Evolutionary conservation across 2,113 vertebrate species (phyloP), one percentile per base, ranked within the genome.

Genomic region (Thymallus thymallus): DNA sequence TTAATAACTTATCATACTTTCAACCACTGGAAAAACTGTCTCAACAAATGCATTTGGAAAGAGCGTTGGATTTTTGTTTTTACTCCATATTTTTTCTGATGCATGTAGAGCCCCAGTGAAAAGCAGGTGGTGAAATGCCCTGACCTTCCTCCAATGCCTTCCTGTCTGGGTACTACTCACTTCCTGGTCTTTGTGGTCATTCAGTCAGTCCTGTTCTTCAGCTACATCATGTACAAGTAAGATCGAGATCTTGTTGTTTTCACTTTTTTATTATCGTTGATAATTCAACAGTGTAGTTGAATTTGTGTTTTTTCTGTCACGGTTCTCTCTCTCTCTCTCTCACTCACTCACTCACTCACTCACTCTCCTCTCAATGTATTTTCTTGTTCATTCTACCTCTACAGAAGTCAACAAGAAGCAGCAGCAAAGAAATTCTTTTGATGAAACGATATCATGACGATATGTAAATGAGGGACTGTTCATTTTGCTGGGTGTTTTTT

Each of bases 381-480:
- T 41, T 10, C 9, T 41, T 55, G 23, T 72, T 4, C 4, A 16
- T 63, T 69, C 23, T 86, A 68, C 35, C 9, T 62, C 64, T 71
- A 76, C 77, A 99, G 98, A 91, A 96, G 92, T 93, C 97, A 98
- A 84, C 96, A 98, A 88, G 98, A 99, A 96, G 97, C 97, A 88
- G 97, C 97, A 66, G 97, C 98, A 61, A 99, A 99, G 91, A 99
- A 98, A 87, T 99, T 99, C 94, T 99, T 99, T 95, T 98, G 97
- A 99, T 93, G 89, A 87, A 88, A 74, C 61, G 4, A 13, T 46
- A 72, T 79, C 73, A 64, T 69, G 75, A 64, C 79, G 20, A 63
- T 75, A 63, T 93, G 90, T 91, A 91, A 89, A 92, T 84, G 90
- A 93, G 88, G 89, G 90, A 92, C 77, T 88, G 80, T 88, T 76